Base-by-base conservation (phyloP, 1,140 invertebrate species). In the Leptonema lineaticorne region DNA sequence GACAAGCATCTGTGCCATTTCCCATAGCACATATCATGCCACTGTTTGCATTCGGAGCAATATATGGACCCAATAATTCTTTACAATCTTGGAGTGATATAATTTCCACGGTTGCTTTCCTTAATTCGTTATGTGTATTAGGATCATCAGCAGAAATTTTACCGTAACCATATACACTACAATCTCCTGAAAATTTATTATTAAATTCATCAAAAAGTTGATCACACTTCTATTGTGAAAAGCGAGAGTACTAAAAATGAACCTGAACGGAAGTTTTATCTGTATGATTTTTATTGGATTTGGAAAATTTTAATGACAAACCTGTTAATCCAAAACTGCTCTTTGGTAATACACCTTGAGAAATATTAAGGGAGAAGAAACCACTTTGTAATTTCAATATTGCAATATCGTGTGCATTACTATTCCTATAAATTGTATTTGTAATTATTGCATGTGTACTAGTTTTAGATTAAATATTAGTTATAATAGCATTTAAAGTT, bases 1-100 rank as follows among this genome's bases (percentile, higher is more conserved):
- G 78, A 74, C 81, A 82, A 60, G 78, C 71, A 68, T 82, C 81
- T 8, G 73, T 75, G 53, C 69, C 72, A 48, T 79, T 75, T 46
- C 80, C 80, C 24, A 77, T 33, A 46, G 80, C 79, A 68, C 81
- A 82, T 48, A 82, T 68, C 79, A 81, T 78, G 30, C 79, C 79
- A 57, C 73, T 69, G 56, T 79, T 74, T 20, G 69, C 57, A 62
- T 63, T 41, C 0, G 80, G 81, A 24, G 79, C 79, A 8, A 79
- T 71, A 58, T 74, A 76, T 57, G 71, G 59, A 41, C 80, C 79
- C 48, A 82, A 67, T 20, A 68, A 69, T 5, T 64, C 4, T 2
- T 69, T 72, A 68, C 81, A 82, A 22, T 79, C 71, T 60, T 77
- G 76, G 28, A 78, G 63, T 4, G 81, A 81, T 26, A 81, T 73